A percentile compares a stretch with the other conserved stretches of the same genome.
Conservation (phyloP, 2,797 vertebrate genomes). For the Centropyge bicolor region DNA sequence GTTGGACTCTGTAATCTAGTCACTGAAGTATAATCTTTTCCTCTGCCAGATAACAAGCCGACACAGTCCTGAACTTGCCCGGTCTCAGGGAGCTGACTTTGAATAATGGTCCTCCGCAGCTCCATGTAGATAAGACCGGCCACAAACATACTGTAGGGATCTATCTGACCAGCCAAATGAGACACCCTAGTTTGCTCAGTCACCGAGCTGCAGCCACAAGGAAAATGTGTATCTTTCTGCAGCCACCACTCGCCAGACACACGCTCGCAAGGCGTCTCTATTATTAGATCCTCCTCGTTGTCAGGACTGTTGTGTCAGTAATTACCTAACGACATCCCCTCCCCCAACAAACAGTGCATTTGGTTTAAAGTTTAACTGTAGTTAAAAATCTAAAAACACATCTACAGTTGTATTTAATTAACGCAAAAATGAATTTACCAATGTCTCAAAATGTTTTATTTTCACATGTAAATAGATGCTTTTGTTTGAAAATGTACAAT, state of each 20-base stretch:
- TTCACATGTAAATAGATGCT: neutral
- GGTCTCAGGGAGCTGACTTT: slow-evolving; percentile 61
- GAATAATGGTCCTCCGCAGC: slow-evolving; percentile 68
- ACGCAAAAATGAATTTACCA: neutral
- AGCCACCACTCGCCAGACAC: slow-evolving; percentile 28
- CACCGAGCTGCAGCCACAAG: slow-evolving; percentile 63
- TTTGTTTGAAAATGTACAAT: neutral
- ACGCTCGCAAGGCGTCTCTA: slow-evolving; percentile 27
- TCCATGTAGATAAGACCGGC: slow-evolving; percentile 66
- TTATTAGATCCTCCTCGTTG: slow-evolving; percentile 13
- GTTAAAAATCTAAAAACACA: neutral
- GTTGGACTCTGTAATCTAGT: slow-evolving; percentile 16
- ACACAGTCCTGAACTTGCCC: slow-evolving; percentile 44
- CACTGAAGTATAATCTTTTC: slow-evolving; percentile 49
- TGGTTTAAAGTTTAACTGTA: neutral
- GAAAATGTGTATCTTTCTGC: slow-evolving; percentile 60
- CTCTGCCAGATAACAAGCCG: slow-evolving; percentile 47
- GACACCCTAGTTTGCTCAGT: slow-evolving; percentile 64
- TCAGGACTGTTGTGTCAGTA: neutral
- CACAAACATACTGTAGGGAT: slow-evolving; percentile 63
- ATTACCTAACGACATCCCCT: neutral
- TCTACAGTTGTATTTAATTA: neutral
- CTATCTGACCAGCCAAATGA: slow-evolving; percentile 71
- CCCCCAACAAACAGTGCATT: neutral
- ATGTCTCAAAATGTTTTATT: neutral